A percentile compares a stretch with the other conserved stretches of the same genome.
These are phyloP conservation scores for Noctilio leporinus DNA, from an alignment of 2,113 vertebrate species.

Conservation along the genomic window DNA sequence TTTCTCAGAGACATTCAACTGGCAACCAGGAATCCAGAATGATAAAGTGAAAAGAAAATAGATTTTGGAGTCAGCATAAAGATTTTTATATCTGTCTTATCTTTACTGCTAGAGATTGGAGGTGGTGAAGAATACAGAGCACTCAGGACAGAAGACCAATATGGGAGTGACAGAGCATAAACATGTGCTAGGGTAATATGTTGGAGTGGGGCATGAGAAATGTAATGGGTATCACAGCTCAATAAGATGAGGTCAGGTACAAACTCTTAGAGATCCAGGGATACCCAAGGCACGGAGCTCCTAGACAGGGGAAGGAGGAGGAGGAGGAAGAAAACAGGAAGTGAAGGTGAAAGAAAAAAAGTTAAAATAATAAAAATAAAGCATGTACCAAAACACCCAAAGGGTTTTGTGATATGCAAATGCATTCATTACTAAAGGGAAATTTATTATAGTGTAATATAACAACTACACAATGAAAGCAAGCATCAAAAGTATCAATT, in stretches of 20 bases:
- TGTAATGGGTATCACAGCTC: not conserved
- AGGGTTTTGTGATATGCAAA: not conserved
- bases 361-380: not conserved
- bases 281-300: not conserved
- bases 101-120: not conserved
- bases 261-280: not conserved
- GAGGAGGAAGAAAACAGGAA: not conserved
- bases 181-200: rapidly evolving
- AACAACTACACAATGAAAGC: not conserved
- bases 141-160: not conserved
- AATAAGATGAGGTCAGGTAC: not conserved
- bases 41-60: not conserved
- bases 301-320: not conserved
- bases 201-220: not conserved
- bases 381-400: not conserved
- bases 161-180: not conserved
- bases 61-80: not conserved
- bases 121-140: not conserved
- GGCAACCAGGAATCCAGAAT: not conserved
- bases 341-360: not conserved
- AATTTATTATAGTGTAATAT: not conserved
- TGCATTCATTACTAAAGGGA: not conserved
- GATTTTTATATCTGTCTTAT: not conserved
- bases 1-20: not conserved
- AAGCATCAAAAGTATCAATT: not conserved